Evolutionary conservation across 1,140 invertebrate genomes (phyloP).

Genomic region (Dinoponera quadriceps): DNA sequence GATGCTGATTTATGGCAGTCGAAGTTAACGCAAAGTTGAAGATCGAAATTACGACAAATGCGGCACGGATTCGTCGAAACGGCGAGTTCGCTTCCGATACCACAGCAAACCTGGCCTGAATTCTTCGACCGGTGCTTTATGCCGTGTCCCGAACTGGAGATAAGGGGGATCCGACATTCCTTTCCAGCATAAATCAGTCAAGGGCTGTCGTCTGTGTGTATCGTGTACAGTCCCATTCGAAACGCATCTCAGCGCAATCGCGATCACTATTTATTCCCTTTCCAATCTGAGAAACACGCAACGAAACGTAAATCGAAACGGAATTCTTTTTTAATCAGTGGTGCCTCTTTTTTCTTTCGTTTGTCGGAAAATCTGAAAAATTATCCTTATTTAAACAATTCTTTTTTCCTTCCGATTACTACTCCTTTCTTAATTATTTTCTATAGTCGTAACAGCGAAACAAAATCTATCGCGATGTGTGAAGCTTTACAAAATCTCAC

Average conservation of each 20-base stretch:
- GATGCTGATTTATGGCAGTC: conserved; percentile 52
- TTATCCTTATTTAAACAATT: too few relatives aligned
- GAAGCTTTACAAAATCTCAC: too few relatives aligned
- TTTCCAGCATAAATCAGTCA: conserved; percentile 59
- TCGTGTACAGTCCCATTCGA: conserved; percentile 10
- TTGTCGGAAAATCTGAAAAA: too few relatives aligned
- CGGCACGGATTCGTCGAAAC: background rate
- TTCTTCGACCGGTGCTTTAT: conserved; percentile 12
- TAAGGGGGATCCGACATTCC: conserved; percentile 42
- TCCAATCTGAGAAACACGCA: background rate
- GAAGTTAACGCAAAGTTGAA: background rate
- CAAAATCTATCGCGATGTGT: too few relatives aligned
- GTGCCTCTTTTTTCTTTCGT: too few relatives aligned
- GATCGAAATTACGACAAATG: background rate
- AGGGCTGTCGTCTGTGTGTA: conserved; percentile 17
- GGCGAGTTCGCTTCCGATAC: background rate
- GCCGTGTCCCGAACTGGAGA: conserved; percentile 7
- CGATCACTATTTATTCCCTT: background rate
- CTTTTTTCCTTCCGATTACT: too few relatives aligned
- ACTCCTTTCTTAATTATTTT: too few relatives aligned
- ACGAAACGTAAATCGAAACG: background rate
- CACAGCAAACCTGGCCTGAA: conserved; percentile 39
- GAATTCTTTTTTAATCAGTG: too few relatives aligned
- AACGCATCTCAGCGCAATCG: background rate
- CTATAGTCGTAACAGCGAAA: too few relatives aligned